Base-by-base conservation (phyloP, 1,140 invertebrate genomes). In the Solenopsis invicta region DNA sequence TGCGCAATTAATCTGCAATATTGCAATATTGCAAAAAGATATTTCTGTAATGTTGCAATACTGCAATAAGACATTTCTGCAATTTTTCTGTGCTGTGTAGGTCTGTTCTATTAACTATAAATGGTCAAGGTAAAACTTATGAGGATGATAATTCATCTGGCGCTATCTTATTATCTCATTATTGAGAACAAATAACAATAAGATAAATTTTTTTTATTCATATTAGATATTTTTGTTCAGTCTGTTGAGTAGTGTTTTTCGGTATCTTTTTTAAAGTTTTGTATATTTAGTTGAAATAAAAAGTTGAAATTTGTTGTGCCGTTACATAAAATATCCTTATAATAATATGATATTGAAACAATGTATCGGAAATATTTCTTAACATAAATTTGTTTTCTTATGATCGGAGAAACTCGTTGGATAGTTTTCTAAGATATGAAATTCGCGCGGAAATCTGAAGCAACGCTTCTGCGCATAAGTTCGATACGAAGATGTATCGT, bases 401-500 rank as follows among this genome's bases (percentile, higher is more conserved):
- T 2, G 45, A 52, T 78, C 24, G 18, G 54, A 21, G 24, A 62
- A 66, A 29, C 34, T 52, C 16, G 34, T 29, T 16, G 41, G 59
- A 24, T 48, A 37, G 50, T 72, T 81, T 82, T 71, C 76, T 64
- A 59, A 1, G 54, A 59, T 21, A 18, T 37, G 18, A 72, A 59
- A 71, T 21, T 37, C 45, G 34, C 64, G 77, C 80, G 85, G 75
- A 77, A 87, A 76, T 67, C 50, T 12, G n/a, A 21, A 50, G 4
- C 13, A 34, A 48, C 24, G 85, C 85, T 85, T 80, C 45, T 77
- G 89, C 90, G 89, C 89, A 54, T 18, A 29, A 48, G 21, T n/a
- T 34, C 24, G 12, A 41, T 45, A 41, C 59, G 48, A 77, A 64
- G 54, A 75, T 48, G 45, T 48, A 80, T 21, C 71, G 64, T 24